Percentiles rank a stretch among this genome's conserved stretches.
phyloP scores from a whole-genome alignment of 1,140 invertebrate species.

The Neodiprion virginianus region DNA sequence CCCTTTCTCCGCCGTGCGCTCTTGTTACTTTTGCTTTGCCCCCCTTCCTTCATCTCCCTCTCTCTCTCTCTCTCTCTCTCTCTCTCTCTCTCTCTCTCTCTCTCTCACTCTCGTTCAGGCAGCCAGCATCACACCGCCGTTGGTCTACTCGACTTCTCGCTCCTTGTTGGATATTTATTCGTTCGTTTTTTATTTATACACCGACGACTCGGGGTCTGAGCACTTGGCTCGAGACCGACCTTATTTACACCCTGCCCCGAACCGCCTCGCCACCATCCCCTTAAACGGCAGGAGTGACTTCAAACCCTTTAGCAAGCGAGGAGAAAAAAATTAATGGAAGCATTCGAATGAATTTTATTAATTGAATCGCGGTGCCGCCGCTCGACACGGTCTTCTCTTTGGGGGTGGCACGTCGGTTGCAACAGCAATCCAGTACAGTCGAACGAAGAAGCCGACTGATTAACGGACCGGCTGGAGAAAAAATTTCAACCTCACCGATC shows the following conservation, averaged over 20 bases:
- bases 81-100: slow-evolving; percentile 16
- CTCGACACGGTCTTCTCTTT: slow-evolving; percentile 2
- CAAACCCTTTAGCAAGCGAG: slow-evolving; percentile 19
- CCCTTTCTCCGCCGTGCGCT: slow-evolving; percentile 35
- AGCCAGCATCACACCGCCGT: slow-evolving; percentile 34
- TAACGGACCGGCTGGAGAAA: not conserved
- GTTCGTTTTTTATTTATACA: slow-evolving; percentile 38
- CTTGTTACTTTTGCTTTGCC: slow-evolving; percentile 14
- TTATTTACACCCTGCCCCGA: slow-evolving; percentile 49
- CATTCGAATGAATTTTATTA: slow-evolving; percentile 59
- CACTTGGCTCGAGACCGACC: slow-evolving; percentile 38
- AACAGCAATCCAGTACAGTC: not conserved
- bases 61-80: not conserved
- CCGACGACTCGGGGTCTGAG: slow-evolving; percentile 43
- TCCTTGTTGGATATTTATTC: slow-evolving; percentile 59
- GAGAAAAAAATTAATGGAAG: slow-evolving; percentile 55
- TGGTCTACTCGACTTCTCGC: slow-evolving; percentile 54
- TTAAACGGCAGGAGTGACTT: slow-evolving; percentile 43
- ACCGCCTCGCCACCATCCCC: slow-evolving; percentile 37
- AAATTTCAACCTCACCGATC: not conserved
- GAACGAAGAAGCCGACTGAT: not conserved
- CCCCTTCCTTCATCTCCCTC: slow-evolving; percentile 24
- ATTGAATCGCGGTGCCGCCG: slow-evolving; percentile 45
- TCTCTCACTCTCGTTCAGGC: not conserved
- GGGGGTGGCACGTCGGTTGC: not conserved